Percentiles rank a stretch among this genome's conserved stretches.
Evolutionary conservation across 2,888 invertebrate species (phyloP).

Genomic region (Enchytraeus crypticus): DNA sequence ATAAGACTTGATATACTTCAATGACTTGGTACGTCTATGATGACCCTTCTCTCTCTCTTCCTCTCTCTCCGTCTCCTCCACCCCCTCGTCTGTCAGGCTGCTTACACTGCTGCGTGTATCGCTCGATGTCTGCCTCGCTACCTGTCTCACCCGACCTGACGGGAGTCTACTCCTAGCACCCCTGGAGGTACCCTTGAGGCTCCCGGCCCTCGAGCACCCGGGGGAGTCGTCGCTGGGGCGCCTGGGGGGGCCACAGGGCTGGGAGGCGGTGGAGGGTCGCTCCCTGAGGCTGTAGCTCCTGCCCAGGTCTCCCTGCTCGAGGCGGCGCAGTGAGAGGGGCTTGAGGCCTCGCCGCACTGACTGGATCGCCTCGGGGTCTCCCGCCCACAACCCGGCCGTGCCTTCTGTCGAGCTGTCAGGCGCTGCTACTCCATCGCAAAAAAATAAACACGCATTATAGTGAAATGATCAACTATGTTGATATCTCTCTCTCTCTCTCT

Average conservation of each 20-base stretch:
- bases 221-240: neutral
- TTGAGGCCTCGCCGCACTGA: conserved; percentile 7
- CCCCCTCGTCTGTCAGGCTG: too few relatives aligned
- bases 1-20: too few relatives aligned
- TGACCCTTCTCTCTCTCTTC: too few relatives aligned
- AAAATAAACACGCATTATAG: too few relatives aligned
- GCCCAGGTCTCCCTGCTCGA: neutral
- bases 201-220: neutral
- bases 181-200: neutral
- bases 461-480: too few relatives aligned
- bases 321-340: neutral
- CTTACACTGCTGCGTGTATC: too few relatives aligned
- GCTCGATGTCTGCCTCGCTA: too few relatives aligned
- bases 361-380: conserved; percentile 9
- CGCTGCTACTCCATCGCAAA: neutral
- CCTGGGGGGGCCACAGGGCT: neutral
- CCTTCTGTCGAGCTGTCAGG: neutral
- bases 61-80: too few relatives aligned
- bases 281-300: neutral
- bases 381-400: neutral
- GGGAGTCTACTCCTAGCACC: too few relatives aligned
- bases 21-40: too few relatives aligned
- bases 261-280: neutral
- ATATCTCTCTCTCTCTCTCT: too few relatives aligned
- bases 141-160: too few relatives aligned